phyloP scores from a whole-genome alignment of 2,113 vertebrate species.

The Phrynosoma platyrhinos region DNA sequence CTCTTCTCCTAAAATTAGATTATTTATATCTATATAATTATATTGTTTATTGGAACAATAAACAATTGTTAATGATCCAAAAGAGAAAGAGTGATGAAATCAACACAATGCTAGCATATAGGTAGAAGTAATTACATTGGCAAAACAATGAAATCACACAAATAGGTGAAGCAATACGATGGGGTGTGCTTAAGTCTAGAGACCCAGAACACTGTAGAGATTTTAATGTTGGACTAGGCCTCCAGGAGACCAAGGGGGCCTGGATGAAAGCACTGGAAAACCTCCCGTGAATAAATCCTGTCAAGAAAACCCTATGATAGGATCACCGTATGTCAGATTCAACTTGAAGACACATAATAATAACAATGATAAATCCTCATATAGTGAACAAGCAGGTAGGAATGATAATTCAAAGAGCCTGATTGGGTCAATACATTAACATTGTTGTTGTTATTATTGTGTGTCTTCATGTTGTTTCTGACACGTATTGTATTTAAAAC shows the following conservation, averaged over 20 bases:
- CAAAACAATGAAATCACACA: conserved; percentile 35
- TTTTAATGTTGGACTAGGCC: no score
- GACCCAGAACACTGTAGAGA: no score
- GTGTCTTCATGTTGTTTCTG: no score
- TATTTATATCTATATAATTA: conserved; percentile 39
- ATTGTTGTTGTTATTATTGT: no score
- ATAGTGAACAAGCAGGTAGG: background rate
- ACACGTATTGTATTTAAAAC: background rate
- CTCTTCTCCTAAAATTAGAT: conserved; percentile 31
- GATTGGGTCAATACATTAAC: background rate
- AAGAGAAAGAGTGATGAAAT: conserved; percentile 10
- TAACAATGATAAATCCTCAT: no score
- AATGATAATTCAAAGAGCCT: background rate
- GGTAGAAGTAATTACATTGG: conserved; percentile 31
- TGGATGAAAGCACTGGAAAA: no score
- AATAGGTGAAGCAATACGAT: conserved; percentile 51
- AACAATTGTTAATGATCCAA: conserved; percentile 46
- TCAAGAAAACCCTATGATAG: no score
- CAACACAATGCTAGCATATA: background rate
- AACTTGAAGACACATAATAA: no score
- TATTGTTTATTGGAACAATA: conserved; percentile 47
- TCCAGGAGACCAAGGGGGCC: no score
- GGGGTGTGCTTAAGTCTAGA: background rate
- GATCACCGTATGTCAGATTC: no score
- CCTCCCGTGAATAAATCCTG: no score